Evolutionary conservation across 1,140 invertebrate genomes (phyloP).

Genomic region (Bilobella aurantiaca): DNA sequence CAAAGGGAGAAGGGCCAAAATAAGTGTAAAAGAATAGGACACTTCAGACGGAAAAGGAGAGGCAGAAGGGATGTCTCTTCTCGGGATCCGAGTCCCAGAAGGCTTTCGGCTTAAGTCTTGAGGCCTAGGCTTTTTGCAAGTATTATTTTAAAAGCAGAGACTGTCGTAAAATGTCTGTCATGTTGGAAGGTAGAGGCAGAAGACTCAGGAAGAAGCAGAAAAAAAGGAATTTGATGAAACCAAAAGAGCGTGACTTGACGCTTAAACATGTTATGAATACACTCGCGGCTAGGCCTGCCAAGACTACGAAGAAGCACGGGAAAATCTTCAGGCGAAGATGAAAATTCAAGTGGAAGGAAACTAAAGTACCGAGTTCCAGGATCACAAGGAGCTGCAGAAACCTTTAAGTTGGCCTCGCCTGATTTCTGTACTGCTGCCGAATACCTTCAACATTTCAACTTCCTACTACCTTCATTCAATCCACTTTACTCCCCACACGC

Average conservation of each 20-base stretch:
- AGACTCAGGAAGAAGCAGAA: no score
- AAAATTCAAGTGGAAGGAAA: neutral
- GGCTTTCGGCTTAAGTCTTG: no score
- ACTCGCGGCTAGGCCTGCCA: neutral
- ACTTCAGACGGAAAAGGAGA: neutral
- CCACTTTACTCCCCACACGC: no score
- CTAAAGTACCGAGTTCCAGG: no score
- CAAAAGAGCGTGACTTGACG: constrained; percentile 30
- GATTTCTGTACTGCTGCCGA: neutral
- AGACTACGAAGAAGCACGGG: neutral
- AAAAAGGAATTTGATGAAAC: constrained; percentile 33
- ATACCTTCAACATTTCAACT: neutral
- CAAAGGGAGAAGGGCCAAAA: no score
- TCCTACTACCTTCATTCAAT: neutral
- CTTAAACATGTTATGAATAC: constrained; percentile 14
- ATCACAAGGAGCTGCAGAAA: no score
- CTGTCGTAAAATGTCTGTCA: constrained; percentile 31
- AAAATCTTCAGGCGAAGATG: neutral
- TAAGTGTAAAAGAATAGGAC: neutral
- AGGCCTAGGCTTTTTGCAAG: neutral
- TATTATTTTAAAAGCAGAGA: neutral
- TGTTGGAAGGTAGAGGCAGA: constrained; percentile 25
- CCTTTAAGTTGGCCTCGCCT: neutral
- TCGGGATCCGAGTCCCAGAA: no score
- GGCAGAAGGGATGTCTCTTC: no score